Conservation (phyloP, 2,113 vertebrate genomes). For the Ursus arctos region DNA sequence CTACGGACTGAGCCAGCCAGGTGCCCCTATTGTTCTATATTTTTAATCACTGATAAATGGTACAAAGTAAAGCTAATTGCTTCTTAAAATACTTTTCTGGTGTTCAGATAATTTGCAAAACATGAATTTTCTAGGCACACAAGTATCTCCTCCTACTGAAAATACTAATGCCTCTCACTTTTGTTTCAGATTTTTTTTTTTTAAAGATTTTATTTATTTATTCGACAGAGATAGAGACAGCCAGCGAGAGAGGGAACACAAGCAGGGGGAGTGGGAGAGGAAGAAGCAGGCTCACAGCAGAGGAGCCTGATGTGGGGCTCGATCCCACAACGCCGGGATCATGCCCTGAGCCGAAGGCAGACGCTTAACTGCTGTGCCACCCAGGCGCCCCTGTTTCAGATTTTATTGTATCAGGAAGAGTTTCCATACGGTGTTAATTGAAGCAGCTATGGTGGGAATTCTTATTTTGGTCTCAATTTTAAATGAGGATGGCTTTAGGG, state of each 20-base stretch:
- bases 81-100: slow-evolving; percentile 36
- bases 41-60: background rate
- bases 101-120: slow-evolving; percentile 48
- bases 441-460: background rate
- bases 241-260: too few species aligned
- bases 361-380: too few species aligned
- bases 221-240: too few species aligned
- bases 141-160: background rate
- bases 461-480: slow-evolving; percentile 23
- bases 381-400: background rate
- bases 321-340: too few species aligned
- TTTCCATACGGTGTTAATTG: background rate
- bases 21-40: background rate
- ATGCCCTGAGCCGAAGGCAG: too few species aligned
- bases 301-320: too few species aligned
- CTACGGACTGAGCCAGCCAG: background rate
- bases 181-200: background rate
- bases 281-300: too few species aligned
- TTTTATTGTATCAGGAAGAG: background rate
- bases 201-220: too few species aligned
- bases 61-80: background rate
- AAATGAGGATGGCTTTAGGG: background rate
- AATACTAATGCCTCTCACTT: background rate
- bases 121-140: background rate
- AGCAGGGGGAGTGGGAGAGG: too few species aligned